phyloP scores from a whole-genome alignment of 2,888 invertebrate species.

The Malthinus seriepunctatus region DNA sequence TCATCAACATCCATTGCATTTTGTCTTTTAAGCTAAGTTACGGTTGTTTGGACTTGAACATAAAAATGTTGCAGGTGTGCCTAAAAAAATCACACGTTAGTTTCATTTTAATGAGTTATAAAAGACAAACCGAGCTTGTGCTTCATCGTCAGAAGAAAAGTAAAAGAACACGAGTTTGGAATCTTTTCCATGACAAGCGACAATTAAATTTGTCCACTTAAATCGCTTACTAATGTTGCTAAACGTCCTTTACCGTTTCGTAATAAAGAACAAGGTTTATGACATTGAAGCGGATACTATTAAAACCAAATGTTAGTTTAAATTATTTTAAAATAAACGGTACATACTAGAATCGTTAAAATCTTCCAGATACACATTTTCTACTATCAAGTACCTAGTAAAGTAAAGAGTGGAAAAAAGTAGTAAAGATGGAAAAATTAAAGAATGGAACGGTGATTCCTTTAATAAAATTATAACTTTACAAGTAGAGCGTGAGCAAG shows the following conservation, averaged over 20 bases:
- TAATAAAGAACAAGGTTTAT: conserved; percentile 78
- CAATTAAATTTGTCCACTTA: conserved; percentile 68
- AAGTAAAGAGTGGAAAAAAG: no score
- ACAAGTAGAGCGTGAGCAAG: conserved; percentile 80
- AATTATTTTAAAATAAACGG: neutral
- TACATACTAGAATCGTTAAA: conserved; percentile 59
- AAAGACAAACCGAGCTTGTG: conserved; percentile 65
- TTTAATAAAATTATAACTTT: conserved; percentile 90
- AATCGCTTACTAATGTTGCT: conserved; percentile 73
- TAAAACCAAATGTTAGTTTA: conserved; percentile 39
- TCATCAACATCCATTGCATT: conserved; percentile 37
- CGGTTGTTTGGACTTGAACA: conserved; percentile 75
- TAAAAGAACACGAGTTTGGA: conserved; percentile 80
- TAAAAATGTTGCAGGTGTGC: conserved; percentile 79
- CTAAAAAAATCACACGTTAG: conserved; percentile 56
- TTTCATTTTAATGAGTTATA: neutral
- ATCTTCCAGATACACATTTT: conserved; percentile 60
- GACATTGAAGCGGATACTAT: conserved; percentile 71
- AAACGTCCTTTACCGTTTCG: conserved; percentile 81
- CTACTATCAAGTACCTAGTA: no score
- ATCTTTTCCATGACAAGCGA: conserved; percentile 85
- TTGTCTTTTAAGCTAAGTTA: conserved; percentile 74
- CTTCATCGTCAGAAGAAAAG: conserved; percentile 77
- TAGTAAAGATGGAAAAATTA: conserved; percentile 91
- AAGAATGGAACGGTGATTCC: conserved; percentile 96